Base-by-base conservation (phyloP, 2,888 invertebrate genomes). In the Megalurothrips usitatus region DNA sequence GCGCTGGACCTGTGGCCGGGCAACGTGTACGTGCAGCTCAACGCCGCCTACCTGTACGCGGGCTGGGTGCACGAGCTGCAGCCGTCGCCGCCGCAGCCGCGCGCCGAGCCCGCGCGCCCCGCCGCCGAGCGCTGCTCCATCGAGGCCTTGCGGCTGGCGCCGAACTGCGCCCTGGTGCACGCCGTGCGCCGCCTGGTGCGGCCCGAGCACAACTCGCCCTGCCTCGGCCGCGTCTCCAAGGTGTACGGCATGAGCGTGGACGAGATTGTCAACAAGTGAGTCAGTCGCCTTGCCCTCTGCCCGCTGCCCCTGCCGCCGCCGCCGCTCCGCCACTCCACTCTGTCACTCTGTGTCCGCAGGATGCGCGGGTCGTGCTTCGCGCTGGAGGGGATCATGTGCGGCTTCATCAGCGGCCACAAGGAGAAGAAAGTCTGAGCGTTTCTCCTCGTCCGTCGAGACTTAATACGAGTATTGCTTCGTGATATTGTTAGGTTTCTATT, bases 121-220 rank as follows among this genome's bases (percentile, higher is more conserved):
- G 19, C 19, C 58, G 68, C 68, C 23, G 68, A 75, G 23, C 68
- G 68, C 68, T 75, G 68, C 68, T 75, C 68, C 68, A 26, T 75
- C 23, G 23, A 75, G 68, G 68, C 68, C 23, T 10, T 75, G 68
- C 68, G 68, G 23, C 68, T 75, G 23, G 68, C 68, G 3, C 68
- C 68, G 23, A 26, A 9, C 68, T 75, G 68, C 68, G 68, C 23
- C 23, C 68, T 75, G 23, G 68, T 75, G 26, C 68, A 75, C 68
- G 68, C 68, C 68, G 68, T 75, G 68, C 68, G 68, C 68, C 68
- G 68, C 68, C 23, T 75, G 23, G 68, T 75, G 68, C 68, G 68
- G 26, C 26, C 68, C 26, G 68, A 75, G 68, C 68, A 75, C 68
- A 75, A 75, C 68, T 75, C 68, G 68, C 68, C 68, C 68, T 75